Evolutionary conservation across 2,797 vertebrate genomes (phyloP).

Genomic region (Aselliscus stoliczkanus): DNA sequence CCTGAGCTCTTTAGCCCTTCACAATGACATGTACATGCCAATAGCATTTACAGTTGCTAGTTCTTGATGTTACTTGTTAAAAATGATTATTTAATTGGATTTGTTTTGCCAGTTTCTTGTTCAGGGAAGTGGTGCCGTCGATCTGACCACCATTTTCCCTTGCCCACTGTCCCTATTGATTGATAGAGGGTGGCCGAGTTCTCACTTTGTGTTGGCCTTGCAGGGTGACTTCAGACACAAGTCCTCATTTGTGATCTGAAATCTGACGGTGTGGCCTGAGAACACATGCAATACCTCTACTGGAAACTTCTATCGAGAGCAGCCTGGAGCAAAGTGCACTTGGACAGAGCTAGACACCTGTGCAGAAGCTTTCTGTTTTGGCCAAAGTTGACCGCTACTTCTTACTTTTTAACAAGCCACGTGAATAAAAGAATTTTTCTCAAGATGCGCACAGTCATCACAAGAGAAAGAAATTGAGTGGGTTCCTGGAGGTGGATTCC

Average conservation of each 20-base stretch:
- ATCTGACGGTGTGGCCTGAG: conserved; percentile 31
- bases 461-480: background rate
- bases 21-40: rapidly evolving
- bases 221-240: conserved; percentile 99
- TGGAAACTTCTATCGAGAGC: conserved; percentile 71
- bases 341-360: conserved; percentile 69
- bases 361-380: conserved; percentile 77
- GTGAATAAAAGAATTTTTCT: conserved; percentile 46
- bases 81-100: background rate
- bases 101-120: background rate
- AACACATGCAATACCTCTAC: conserved; percentile 75
- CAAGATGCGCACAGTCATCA: background rate
- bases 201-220: conserved; percentile 54
- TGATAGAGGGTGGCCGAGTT: background rate
- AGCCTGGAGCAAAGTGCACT: conserved; percentile 62
- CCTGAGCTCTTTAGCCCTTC: background rate
- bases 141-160: background rate
- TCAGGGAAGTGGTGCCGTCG: background rate
- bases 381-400: conserved; percentile 82
- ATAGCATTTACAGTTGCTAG: background rate
- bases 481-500: background rate
- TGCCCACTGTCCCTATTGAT: background rate
- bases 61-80: background rate
- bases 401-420: conserved; percentile 72
- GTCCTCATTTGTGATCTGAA: conserved; percentile 97